Evolutionary conservation across 2,888 invertebrate species (phyloP).

Genomic region (Xestia ashworthii): DNA sequence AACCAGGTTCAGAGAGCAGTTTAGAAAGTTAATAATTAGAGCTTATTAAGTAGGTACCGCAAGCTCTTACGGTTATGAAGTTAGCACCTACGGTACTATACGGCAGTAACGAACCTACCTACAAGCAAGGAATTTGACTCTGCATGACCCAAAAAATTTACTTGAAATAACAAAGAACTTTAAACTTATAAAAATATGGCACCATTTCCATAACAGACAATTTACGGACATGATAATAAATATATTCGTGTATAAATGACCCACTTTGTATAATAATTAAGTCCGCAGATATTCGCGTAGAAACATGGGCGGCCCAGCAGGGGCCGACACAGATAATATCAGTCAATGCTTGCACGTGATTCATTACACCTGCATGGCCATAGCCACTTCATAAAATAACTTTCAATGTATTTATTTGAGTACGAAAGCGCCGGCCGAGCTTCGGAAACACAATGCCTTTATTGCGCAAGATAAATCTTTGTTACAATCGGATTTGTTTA

Average conservation of each 20-base stretch:
- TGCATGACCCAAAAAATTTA: neutral
- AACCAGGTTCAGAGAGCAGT: slow-evolving; percentile 36
- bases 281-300: slow-evolving; percentile 57
- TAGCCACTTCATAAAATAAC: slow-evolving; percentile 69
- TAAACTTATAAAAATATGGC: slow-evolving; percentile 2
- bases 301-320: slow-evolving; percentile 47
- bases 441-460: slow-evolving; percentile 76
- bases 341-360: slow-evolving; percentile 67
- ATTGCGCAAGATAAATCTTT: slow-evolving; percentile 83
- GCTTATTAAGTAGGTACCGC: slow-evolving; percentile 26
- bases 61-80: neutral
- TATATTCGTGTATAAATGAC: slow-evolving; percentile 45
- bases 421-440: slow-evolving; percentile 71
- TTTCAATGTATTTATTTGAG: slow-evolving; percentile 77
- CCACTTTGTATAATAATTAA: slow-evolving; percentile 54
- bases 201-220: slow-evolving; percentile 7
- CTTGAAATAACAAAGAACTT: neutral
- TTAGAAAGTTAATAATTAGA: slow-evolving; percentile 42
- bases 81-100: slow-evolving; percentile 2
- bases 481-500: slow-evolving; percentile 81
- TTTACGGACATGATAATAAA: slow-evolving; percentile 36
- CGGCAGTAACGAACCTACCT: neutral
- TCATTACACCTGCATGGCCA: slow-evolving; percentile 69
- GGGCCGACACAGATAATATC: slow-evolving; percentile 66
- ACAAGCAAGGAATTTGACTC: neutral